Conservation (phyloP, 2,797 vertebrate species). For the Acipenser ruthenus region DNA sequence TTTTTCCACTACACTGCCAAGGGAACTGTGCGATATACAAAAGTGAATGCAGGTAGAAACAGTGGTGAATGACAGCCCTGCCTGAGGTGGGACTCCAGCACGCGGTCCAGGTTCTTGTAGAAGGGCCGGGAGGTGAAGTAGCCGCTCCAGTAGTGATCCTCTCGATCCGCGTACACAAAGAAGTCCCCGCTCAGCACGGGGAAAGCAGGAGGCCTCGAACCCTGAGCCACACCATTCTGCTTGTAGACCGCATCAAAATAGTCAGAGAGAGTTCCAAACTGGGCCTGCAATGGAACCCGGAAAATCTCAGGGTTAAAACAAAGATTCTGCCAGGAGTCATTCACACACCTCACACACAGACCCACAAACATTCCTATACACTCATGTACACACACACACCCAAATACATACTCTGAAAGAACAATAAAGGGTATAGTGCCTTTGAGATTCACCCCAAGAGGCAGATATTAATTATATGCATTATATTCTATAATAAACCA, state of each 20-base stretch:
- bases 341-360: not conserved
- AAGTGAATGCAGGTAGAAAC: too few relatives aligned
- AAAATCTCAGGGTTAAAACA: not conserved
- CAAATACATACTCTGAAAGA: not conserved
- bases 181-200: conserved; percentile 92
- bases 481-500: too few relatives aligned
- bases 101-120: conserved; percentile 90
- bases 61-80: conserved; percentile 34
- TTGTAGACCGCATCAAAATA: conserved; percentile 90
- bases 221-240: conserved; percentile 61
- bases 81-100: conserved; percentile 90
- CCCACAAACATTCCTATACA: not conserved
- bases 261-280: conserved; percentile 91
- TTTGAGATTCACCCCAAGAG: not conserved
- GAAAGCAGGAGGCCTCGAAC: conserved; percentile 70
- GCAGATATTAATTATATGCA: too few relatives aligned
- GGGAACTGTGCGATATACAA: too few relatives aligned
- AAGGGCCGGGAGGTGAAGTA: conserved; percentile 93
- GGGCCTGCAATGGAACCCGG: conserved; percentile 65
- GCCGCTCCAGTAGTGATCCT: conserved; percentile 98
- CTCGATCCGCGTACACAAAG: conserved; percentile 92
- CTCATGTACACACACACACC: not conserved
- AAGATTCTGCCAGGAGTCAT: conserved; percentile 3
- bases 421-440: not conserved
- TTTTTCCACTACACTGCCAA: too few relatives aligned